Evolutionary conservation across 1,140 invertebrate genomes (phyloP), one percentile per base, ranked within the genome.

Genomic region (Pseudomyrmex dendroicus): DNA sequence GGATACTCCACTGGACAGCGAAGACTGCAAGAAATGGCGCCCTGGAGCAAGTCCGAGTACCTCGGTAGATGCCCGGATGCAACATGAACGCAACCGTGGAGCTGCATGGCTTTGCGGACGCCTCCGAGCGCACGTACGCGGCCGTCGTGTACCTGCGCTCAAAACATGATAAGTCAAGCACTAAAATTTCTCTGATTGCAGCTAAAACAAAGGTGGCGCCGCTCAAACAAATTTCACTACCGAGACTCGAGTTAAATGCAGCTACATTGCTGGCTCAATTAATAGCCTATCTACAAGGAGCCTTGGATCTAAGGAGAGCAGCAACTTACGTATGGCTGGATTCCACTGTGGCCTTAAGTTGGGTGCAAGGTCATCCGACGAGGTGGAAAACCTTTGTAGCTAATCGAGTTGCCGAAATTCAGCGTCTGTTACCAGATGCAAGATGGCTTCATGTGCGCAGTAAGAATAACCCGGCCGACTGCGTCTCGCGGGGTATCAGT

Each of bases 311-410:
- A 15, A 15, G 2, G 2, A 5, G 2, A 17, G 59, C 3, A 1
- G 10, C n/a, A 0, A 9, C 61, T 0, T 4, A 62, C 0, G 17
- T 74, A 0, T 74, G 57, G 57, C 12, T 25, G 0, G 57, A 74
- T n/a, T 61, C 56, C 17, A 46, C 8, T 9, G 56, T 61, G 1
- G 15, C 44, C 1, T n/a, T 74, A 1, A 9, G 22, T 8, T 74
- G 72, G 72, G 44, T 74, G 0, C 72, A 13, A 50, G 72, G 70
- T 0, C 15, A 57, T 9, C 12, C 70, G 0, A 15, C 70, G 0
- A 9, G 35, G 5, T 74, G 73, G 83, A 64, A 87, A 35, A 82
- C 80, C 15, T 91, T 84, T 64, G 87, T 91, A 2, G 73, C 78
- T 0, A 92, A 92, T 62, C 48, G 90, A 10, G 86, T 92, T 4